Evolutionary conservation across 2,888 invertebrate species (phyloP).

Genomic region (Pheosia tremula): DNA sequence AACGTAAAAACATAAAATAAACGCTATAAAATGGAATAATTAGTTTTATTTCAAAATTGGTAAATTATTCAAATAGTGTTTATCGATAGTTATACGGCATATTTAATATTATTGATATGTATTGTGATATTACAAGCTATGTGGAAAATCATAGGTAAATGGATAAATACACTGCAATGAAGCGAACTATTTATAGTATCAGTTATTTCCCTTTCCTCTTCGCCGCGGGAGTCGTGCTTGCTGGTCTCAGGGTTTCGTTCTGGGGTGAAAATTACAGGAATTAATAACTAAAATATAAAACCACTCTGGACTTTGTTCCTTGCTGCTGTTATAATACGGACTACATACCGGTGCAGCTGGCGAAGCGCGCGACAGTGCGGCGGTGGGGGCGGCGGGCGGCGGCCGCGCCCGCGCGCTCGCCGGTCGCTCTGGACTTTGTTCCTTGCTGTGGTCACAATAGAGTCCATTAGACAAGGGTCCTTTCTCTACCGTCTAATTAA

Average conservation of each 20-base stretch:
- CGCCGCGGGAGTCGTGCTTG: constrained; percentile 76
- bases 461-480: too few species aligned
- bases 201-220: constrained; percentile 83
- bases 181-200: constrained; percentile 67
- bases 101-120: constrained; percentile 70
- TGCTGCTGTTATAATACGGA: neutral
- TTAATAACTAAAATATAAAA: neutral
- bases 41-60: too few species aligned
- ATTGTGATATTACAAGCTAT: constrained; percentile 82
- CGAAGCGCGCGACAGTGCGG: constrained; percentile 63
- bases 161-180: constrained; percentile 77
- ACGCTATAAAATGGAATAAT: too few species aligned
- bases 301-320: too few species aligned
- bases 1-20: too few species aligned
- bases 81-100: constrained; percentile 61
- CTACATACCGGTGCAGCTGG: constrained; percentile 58
- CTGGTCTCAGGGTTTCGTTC: constrained; percentile 66
- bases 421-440: constrained; percentile 72
- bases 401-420: constrained; percentile 68
- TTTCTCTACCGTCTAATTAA: too few species aligned
- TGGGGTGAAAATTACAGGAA: constrained; percentile 34
- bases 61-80: constrained; percentile 8
- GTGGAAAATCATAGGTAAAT: constrained; percentile 75
- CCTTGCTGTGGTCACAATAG: constrained; percentile 61
- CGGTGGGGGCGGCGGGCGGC: constrained; percentile 85